phyloP scores from a whole-genome alignment of 2,888 invertebrate genomes.

The Ectobius pallidus region DNA sequence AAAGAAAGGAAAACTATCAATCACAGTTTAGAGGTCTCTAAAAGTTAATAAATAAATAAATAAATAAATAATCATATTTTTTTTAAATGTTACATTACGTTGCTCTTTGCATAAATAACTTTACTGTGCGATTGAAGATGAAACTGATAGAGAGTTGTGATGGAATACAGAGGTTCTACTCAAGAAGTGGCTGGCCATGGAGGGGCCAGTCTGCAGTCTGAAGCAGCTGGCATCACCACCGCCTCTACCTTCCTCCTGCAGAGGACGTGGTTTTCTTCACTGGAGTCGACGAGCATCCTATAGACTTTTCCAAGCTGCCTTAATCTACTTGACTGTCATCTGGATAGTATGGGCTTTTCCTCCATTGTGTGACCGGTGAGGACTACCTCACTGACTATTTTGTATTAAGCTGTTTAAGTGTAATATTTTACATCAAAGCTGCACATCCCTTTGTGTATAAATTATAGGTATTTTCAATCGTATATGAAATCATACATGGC shows the following conservation, averaged over 20 bases:
- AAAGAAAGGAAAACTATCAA: too few species aligned
- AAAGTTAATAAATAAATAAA: too few species aligned
- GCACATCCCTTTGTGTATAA: slow-evolving; percentile 6
- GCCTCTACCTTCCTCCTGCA: slow-evolving; percentile 16
- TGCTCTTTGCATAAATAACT: too few species aligned
- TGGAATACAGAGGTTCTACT: not conserved
- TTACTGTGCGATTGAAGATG: too few species aligned
- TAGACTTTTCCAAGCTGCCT: slow-evolving; percentile 49
- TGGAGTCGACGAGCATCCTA: slow-evolving; percentile 46
- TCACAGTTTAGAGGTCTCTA: too few species aligned
- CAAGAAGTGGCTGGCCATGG: slow-evolving; percentile 12
- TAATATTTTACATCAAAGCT: not conserved
- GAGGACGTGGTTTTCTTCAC: slow-evolving; percentile 30
- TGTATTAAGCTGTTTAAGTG: not conserved
- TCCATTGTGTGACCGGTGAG: slow-evolving; percentile 51
- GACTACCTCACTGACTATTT: not conserved
- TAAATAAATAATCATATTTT: too few species aligned
- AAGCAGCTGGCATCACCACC: slow-evolving; percentile 49
- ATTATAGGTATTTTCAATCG: too few species aligned
- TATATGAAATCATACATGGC: too few species aligned
- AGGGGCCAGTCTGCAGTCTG: slow-evolving; percentile 34
- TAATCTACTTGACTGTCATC: slow-evolving; percentile 49
- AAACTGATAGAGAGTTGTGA: too few species aligned
- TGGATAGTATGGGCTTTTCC: slow-evolving; percentile 50
- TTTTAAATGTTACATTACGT: too few species aligned